phyloP scores from a whole-genome alignment of 2,797 vertebrate genomes.

The Buceros bicornis region DNA sequence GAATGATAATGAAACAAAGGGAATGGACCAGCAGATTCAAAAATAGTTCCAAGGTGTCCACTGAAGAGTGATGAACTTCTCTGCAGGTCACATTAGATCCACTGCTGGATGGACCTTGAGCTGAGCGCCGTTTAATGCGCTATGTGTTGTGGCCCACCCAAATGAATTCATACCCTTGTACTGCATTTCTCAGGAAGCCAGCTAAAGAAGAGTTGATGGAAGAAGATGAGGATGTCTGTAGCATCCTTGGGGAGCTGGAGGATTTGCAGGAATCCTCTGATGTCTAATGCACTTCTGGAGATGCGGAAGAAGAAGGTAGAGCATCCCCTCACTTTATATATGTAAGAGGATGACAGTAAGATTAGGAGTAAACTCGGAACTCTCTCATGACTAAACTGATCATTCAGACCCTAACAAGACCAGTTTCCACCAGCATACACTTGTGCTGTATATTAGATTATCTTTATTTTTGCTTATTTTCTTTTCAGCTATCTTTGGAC shows the following conservation, averaged over 20 bases:
- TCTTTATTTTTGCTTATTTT: not conserved
- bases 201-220: slow-evolving; percentile 47
- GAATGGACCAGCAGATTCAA: not conserved
- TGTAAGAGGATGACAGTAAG: slow-evolving; percentile 21
- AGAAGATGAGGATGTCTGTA: slow-evolving; percentile 45
- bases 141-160: not conserved
- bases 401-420: not conserved
- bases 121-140: not conserved
- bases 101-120: not conserved
- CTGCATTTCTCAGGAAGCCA: slow-evolving; percentile 40
- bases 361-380: not conserved
- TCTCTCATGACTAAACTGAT: not conserved
- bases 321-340: slow-evolving; percentile 5
- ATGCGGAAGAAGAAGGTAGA: slow-evolving; percentile 39
- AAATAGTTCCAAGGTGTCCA: not conserved
- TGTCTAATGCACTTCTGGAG: slow-evolving; percentile 38
- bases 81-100: not conserved
- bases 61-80: not conserved
- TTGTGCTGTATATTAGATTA: not conserved
- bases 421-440: not conserved
- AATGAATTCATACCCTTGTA: not conserved
- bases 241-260: slow-evolving; percentile 43
- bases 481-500: not conserved
- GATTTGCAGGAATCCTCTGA: slow-evolving; percentile 58
- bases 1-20: not conserved